A percentile compares a stretch with the other conserved stretches of the same genome.
These are phyloP conservation scores for Gonioctena quinquepunctata DNA, from an alignment of 1,140 invertebrate genomes.

Conservation along the genomic window DNA sequence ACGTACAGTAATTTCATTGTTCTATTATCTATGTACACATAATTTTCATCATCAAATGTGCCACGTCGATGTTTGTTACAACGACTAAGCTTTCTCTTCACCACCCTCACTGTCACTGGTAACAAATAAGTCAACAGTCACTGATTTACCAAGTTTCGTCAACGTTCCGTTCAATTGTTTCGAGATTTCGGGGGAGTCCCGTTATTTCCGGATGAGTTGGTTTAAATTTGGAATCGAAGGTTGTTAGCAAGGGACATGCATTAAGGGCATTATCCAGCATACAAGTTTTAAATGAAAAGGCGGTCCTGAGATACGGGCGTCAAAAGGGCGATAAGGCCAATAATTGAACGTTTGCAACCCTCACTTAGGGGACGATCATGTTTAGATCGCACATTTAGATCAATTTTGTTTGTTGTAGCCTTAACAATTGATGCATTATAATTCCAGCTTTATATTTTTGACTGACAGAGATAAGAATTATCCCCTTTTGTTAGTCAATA, in stretches of 20 bases:
- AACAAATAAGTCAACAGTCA: background rate
- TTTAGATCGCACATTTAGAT: constrained; percentile 55
- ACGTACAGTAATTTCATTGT: no score
- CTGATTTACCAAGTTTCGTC: constrained; percentile 10
- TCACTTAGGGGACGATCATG: constrained; percentile 44
- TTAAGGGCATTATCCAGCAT: constrained; percentile 32
- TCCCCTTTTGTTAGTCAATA: constrained; percentile 38
- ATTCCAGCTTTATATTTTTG: constrained; percentile 44
- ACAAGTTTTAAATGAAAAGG: constrained; percentile 46
- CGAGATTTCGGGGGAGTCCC: constrained; percentile 1
- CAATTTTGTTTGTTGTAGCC: constrained; percentile 54
- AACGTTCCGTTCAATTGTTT: background rate
- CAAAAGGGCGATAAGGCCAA: constrained; percentile 48
- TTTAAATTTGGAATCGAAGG: constrained; percentile 26
- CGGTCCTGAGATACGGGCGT: constrained; percentile 45
- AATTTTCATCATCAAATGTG: no score
- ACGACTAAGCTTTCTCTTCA: no score
- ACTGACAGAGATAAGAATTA: constrained; percentile 48
- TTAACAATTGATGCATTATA: constrained; percentile 53
- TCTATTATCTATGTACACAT: no score
- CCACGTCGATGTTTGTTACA: no score
- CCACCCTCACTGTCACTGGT: no score
- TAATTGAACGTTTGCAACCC: constrained; percentile 50
- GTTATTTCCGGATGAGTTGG: constrained; percentile 21
- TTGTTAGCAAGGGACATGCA: constrained; percentile 23